phyloP scores from a whole-genome alignment of 2,888 invertebrate genomes.

The Leptinotarsa tumamoca region DNA sequence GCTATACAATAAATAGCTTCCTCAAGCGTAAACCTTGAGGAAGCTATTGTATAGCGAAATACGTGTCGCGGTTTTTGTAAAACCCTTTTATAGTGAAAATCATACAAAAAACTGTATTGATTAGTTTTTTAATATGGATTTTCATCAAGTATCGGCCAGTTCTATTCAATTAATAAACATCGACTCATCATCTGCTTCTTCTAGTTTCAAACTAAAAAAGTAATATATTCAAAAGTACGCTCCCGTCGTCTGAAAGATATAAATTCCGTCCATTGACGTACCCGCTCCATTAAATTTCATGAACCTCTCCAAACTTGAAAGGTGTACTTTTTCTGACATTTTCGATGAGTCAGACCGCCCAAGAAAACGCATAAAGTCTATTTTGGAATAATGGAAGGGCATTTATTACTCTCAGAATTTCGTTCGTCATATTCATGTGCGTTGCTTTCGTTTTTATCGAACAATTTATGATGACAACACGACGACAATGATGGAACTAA shows the following conservation, averaged over 20 bases:
- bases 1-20: too few relatives aligned
- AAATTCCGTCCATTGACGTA: slow-evolving; percentile 2
- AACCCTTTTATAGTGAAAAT: too few relatives aligned
- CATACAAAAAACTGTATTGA: too few relatives aligned
- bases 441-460: neutral
- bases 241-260: slow-evolving; percentile 3
- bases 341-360: slow-evolving; percentile 22
- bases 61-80: too few relatives aligned
- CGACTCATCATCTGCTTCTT: neutral
- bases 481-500: neutral
- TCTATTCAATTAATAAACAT: neutral
- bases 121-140: too few relatives aligned
- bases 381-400: slow-evolving; percentile 22
- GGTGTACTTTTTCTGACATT: slow-evolving; percentile 17
- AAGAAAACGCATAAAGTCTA: slow-evolving; percentile 27
- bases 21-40: too few relatives aligned
- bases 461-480: neutral
- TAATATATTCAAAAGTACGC: neutral
- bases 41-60: too few relatives aligned
- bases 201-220: neutral
- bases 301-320: slow-evolving; percentile 21
- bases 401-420: slow-evolving; percentile 14
- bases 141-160: too few relatives aligned
- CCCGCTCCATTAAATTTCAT: slow-evolving; percentile 31
- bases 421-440: slow-evolving; percentile 1